phyloP scores from a whole-genome alignment of 2,888 invertebrate species.

The Laspeyria flexula region DNA sequence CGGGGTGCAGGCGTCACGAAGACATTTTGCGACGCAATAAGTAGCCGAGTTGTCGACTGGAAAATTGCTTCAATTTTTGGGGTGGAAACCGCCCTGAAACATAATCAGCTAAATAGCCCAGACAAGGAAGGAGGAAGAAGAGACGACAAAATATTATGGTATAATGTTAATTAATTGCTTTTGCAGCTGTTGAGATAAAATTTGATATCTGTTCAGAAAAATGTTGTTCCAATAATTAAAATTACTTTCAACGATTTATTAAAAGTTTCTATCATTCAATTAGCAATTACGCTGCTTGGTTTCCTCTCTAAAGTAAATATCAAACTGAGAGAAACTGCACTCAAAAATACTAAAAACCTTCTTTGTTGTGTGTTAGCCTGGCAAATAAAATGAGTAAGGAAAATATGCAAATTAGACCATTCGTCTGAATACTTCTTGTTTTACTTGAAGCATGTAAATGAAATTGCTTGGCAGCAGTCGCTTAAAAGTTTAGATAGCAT shows the following conservation, averaged over 20 bases:
- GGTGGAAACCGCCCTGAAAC: slow-evolving; percentile 56
- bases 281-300: neutral
- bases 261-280: neutral
- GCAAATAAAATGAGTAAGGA: slow-evolving; percentile 35
- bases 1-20: slow-evolving; percentile 56
- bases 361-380: neutral
- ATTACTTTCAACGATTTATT: neutral
- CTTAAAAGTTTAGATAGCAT: slow-evolving; percentile 26
- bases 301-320: neutral
- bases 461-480: neutral
- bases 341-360: neutral
- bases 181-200: slow-evolving; percentile 4
- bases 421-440: slow-evolving; percentile 31
- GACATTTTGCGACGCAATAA: slow-evolving; percentile 77
- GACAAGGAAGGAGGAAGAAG: slow-evolving; percentile 54
- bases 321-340: neutral
- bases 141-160: slow-evolving; percentile 29
- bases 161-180: slow-evolving; percentile 15
- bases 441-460: slow-evolving; percentile 9
- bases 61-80: slow-evolving; percentile 79
- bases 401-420: slow-evolving; percentile 46
- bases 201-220: neutral
- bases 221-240: neutral
- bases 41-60: slow-evolving; percentile 73
- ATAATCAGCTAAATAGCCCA: slow-evolving; percentile 69